Conservation (phyloP, 2,888 invertebrate species). For the Eupithecia inturbata region DNA sequence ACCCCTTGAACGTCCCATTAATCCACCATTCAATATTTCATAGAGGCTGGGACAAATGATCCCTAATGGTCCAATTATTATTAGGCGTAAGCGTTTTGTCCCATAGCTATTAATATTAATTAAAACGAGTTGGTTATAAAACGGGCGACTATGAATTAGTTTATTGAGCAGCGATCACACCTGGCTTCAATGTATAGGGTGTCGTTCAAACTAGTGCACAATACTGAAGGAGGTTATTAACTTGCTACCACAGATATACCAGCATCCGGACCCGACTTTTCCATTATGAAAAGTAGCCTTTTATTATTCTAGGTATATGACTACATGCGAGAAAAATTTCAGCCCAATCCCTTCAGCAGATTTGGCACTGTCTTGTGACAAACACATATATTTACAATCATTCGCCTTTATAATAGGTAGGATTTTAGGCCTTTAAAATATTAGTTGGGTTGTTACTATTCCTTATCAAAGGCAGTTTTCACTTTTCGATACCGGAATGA, state of each 20-base stretch:
- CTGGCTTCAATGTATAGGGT: too few relatives aligned
- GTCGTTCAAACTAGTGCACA: too few relatives aligned
- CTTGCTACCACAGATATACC: too few relatives aligned
- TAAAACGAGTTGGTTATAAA: constrained; percentile 38
- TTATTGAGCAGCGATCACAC: not conserved
- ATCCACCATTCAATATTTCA: constrained; percentile 42
- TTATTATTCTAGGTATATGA: too few relatives aligned
- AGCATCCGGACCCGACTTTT: too few relatives aligned
- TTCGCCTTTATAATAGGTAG: too few relatives aligned
- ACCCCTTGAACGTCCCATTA: constrained; percentile 28
- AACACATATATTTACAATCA: too few relatives aligned
- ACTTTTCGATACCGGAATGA: not conserved
- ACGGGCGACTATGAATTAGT: not conserved
- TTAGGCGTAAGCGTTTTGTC: constrained; percentile 39
- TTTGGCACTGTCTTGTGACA: not conserved
- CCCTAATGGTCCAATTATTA: constrained; percentile 43
- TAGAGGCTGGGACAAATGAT: constrained; percentile 36
- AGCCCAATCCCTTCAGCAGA: not conserved
- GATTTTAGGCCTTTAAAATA: too few relatives aligned
- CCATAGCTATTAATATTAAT: constrained; percentile 44
- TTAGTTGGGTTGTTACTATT: too few relatives aligned
- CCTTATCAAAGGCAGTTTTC: not conserved
- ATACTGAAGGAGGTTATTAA: too few relatives aligned
- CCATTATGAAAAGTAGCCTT: too few relatives aligned
- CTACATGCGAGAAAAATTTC: not conserved